Evolutionary conservation across 37 sponge, comb jelly and placozoan genomes (phyloP), one percentile per base, ranked within the genome.

Genomic region (Spongilla lacustris): DNA sequence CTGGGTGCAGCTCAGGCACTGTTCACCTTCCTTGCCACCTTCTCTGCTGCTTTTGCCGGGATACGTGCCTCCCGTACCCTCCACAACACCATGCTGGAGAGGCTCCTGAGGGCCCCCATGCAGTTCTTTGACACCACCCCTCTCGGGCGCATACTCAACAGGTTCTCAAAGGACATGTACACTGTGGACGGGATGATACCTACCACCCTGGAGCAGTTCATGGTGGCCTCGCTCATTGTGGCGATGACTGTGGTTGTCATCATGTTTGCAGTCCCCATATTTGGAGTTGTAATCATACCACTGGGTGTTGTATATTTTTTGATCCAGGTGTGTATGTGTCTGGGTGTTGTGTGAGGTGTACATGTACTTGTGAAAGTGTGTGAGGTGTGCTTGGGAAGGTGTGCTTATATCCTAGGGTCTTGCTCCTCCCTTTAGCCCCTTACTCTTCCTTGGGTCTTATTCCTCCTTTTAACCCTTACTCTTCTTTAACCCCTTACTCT

Each of bases 51-150:
- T 24, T 29, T 92, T 19, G 93, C 80, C 36, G 85, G 81, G 25
- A 78, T 92, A 28, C 23, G 46, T 33, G 93, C 85, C 22, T 83
- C 93, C 32, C 50, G 86, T 3, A 26, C 33, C 21, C 79, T 92
- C 38, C 93, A 92, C 49, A 68, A 50, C 32, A 79, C 46, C 25
- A 37, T 92, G 35, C 75, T 92, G 14, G 22, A 31, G 68, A 92
- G 86, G 30, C 71, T 95, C 12, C 84, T 95, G 24, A 79, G 87
- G 17, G 73, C 81, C 34, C 95, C 95, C 34, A 92, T 95, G 92
- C 85, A 89, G 0, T 95, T 95, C 89, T 95, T 91, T 81, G 95
- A 95, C 35, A 95, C 89, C 26, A 95, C 92, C 17, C 95, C 95
- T 11, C 73, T 89, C 27, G 95, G 95, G 26, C 79, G 95, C 67